Evolutionary conservation across 1,140 invertebrate genomes (phyloP).

Genomic region (Schlechtendalia chinensis): DNA sequence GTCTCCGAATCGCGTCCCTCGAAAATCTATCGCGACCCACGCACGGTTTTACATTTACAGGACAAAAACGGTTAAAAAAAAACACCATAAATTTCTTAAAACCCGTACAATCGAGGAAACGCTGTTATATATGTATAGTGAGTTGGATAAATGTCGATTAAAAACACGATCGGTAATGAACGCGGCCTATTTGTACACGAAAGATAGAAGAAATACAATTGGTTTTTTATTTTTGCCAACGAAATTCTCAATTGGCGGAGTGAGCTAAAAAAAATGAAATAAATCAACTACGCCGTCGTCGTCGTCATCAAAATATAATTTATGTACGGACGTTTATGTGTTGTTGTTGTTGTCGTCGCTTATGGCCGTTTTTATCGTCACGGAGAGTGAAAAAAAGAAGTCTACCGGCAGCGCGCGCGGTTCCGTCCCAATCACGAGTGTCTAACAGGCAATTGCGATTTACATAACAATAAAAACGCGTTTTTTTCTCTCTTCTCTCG

Average conservation of each 20-base stretch:
- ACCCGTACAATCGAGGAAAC: no score
- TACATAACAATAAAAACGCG: slow-evolving; percentile 42
- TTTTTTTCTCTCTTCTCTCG: not conserved
- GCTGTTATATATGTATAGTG: no score
- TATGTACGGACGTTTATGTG: no score
- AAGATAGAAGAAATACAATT: no score
- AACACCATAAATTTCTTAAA: no score
- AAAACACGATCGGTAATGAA: not conserved
- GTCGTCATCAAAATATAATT: no score
- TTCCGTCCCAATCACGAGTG: slow-evolving; percentile 18
- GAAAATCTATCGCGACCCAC: no score
- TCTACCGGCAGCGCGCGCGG: not conserved
- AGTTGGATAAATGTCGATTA: no score
- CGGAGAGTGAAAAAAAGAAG: not conserved
- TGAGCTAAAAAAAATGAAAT: not conserved
- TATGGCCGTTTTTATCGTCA: not conserved
- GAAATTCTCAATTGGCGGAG: not conserved
- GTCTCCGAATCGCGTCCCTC: no score
- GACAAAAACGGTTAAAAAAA: no score
- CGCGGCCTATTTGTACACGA: not conserved
- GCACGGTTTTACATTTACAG: no score
- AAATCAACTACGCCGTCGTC: not conserved
- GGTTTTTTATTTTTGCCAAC: not conserved
- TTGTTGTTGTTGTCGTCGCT: no score
- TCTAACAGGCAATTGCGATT: slow-evolving; percentile 14